Percentiles rank a stretch among this genome's conserved stretches.
Conservation (phyloP, 2,113 vertebrate genomes). For the Sinocyclocheilus anophthalmus region DNA sequence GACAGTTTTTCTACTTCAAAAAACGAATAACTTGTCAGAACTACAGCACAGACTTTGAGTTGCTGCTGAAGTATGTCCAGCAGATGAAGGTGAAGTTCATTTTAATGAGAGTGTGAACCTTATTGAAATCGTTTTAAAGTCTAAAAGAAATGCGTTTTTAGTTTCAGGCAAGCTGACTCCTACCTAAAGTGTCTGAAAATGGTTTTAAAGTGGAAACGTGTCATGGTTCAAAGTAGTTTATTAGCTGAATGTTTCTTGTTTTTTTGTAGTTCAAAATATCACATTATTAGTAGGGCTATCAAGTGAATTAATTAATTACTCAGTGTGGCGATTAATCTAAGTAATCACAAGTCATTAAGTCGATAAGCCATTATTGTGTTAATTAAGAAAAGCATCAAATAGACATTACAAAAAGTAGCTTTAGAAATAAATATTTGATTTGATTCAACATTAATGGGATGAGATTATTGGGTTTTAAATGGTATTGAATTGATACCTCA, state of each 20-base stretch:
- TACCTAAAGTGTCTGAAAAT: neutral
- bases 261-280: too few relatives aligned
- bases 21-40: slow-evolving; percentile 5
- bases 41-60: neutral
- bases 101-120: neutral
- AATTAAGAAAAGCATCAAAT: neutral
- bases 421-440: too few relatives aligned
- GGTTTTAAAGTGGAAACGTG: neutral
- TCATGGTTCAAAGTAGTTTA: too few relatives aligned
- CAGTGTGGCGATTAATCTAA: too few relatives aligned
- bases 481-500: too few relatives aligned
- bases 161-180: neutral
- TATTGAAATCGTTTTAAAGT: neutral
- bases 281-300: too few relatives aligned
- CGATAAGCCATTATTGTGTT: too few relatives aligned
- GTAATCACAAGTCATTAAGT: too few relatives aligned
- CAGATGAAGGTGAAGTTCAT: neutral
- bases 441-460: too few relatives aligned
- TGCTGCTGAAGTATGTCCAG: neutral
- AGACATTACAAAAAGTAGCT: neutral
- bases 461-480: too few relatives aligned
- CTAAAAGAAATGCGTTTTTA: neutral
- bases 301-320: too few relatives aligned
- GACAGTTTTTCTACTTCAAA: neutral
- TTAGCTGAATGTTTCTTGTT: too few relatives aligned